phyloP scores from a whole-genome alignment of 2,797 vertebrate genomes.

The Tachyglossus aculeatus region DNA sequence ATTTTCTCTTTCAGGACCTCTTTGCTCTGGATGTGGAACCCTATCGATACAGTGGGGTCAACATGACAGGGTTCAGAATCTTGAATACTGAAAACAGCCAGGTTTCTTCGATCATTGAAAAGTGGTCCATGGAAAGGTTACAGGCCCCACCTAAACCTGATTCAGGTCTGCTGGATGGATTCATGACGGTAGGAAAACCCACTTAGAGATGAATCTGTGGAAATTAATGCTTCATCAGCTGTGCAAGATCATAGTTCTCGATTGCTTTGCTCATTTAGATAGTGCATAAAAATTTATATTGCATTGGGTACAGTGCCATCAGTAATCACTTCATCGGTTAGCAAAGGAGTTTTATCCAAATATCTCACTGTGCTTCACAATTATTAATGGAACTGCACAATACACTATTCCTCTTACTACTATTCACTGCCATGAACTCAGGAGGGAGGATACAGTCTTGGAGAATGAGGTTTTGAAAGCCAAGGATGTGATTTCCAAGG shows the following conservation, averaged over 20 bases:
- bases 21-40: conserved; percentile 97
- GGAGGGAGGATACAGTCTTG: background rate
- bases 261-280: conserved; percentile 1
- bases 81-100: conserved; percentile 94
- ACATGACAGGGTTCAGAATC: conserved; percentile 98
- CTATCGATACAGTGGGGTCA: conserved; percentile 95
- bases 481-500: background rate
- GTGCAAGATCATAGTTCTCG: background rate
- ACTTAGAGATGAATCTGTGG: conserved; percentile 28
- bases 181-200: conserved; percentile 91
- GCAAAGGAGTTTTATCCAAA: background rate
- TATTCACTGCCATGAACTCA: background rate
- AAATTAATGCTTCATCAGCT: background rate
- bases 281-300: background rate
- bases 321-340: background rate
- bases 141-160: conserved; percentile 96
- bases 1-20: conserved; percentile 79
- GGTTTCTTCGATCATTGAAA: conserved; percentile 96
- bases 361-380: background rate
- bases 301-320: background rate
- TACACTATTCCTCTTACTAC: background rate
- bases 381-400: background rate
- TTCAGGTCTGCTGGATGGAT: conserved; percentile 97
- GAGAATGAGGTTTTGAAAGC: background rate
- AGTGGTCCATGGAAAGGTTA: conserved; percentile 97